Conservation (phyloP, 2,888 invertebrate genomes). For the Netelia virgata region DNA sequence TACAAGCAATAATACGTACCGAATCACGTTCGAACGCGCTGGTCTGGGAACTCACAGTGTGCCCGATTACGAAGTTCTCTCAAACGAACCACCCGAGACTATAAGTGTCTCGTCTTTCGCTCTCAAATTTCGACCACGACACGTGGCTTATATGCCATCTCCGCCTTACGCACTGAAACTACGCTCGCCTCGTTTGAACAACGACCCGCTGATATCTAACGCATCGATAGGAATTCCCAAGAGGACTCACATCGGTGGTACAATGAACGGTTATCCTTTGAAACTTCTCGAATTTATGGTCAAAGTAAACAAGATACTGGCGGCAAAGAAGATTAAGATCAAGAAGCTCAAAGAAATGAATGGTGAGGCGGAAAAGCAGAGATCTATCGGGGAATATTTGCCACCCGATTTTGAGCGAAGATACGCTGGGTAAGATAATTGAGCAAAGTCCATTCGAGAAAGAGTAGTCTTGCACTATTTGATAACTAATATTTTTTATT, state of each 20-base stretch:
- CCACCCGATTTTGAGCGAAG: constrained; percentile 95
- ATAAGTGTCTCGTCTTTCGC: constrained; percentile 94
- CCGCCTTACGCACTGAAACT: constrained; percentile 82
- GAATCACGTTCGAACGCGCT: constrained; percentile 96
- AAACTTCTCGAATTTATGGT: constrained; percentile 95
- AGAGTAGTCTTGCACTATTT: background rate
- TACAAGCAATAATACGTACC: constrained; percentile 96
- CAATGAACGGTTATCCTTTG: constrained; percentile 93
- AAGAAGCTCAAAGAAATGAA: constrained; percentile 94
- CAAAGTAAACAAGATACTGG: constrained; percentile 93
- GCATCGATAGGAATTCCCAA: constrained; percentile 80
- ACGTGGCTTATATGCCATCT: constrained; percentile 86
- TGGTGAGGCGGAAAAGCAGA: constrained; percentile 94
- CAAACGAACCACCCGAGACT: constrained; percentile 96
- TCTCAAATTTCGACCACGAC: constrained; percentile 91
- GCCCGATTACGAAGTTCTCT: constrained; percentile 98
- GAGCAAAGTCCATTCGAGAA: too few species aligned
- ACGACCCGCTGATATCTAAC: constrained; percentile 90
- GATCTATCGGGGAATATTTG: constrained; percentile 92
- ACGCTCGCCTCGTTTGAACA: constrained; percentile 85
- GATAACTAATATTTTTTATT: background rate
- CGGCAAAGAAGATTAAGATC: constrained; percentile 93
- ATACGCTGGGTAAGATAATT: constrained; percentile 90
- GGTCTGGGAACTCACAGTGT: constrained; percentile 98
- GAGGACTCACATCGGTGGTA: constrained; percentile 85